Evolutionary conservation across 2,797 vertebrate species (phyloP).

Genomic region (Masticophis lateralis): DNA sequence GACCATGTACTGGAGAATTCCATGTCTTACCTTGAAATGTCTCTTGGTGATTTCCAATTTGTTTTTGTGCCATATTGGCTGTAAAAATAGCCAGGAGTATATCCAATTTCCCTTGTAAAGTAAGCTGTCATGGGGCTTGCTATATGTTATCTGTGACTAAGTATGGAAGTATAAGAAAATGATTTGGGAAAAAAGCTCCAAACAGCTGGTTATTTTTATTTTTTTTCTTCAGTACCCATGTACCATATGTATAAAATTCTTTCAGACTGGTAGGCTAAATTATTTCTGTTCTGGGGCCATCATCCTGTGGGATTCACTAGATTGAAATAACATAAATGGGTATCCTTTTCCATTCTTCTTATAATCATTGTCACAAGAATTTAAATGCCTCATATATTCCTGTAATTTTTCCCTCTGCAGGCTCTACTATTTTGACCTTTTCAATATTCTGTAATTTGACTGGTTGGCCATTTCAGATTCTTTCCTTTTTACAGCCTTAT

Average conservation of each 20-base stretch:
- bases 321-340: conserved; percentile 70
- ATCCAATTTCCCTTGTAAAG: neutral
- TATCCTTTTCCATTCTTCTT: conserved; percentile 71
- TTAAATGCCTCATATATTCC: conserved; percentile 80
- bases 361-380: conserved; percentile 80
- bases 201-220: neutral
- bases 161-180: neutral
- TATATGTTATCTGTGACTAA: neutral
- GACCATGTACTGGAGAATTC: neutral
- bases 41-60: neutral
- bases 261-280: conserved; percentile 43
- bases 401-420: conserved; percentile 71
- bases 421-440: conserved; percentile 77
- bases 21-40: neutral
- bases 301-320: conserved; percentile 62
- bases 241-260: conserved; percentile 47
- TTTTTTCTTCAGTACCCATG: conserved; percentile 9
- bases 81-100: neutral
- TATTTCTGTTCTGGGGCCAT: conserved; percentile 51
- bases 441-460: conserved; percentile 82
- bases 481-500: conserved; percentile 79
- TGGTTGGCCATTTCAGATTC: conserved; percentile 74
- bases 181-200: neutral
- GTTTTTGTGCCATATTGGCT: neutral
- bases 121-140: neutral